A percentile compares a stretch with the other conserved stretches of the same genome.
phyloP scores from a whole-genome alignment of 2,888 invertebrate species.

The Diploptera punctata region DNA sequence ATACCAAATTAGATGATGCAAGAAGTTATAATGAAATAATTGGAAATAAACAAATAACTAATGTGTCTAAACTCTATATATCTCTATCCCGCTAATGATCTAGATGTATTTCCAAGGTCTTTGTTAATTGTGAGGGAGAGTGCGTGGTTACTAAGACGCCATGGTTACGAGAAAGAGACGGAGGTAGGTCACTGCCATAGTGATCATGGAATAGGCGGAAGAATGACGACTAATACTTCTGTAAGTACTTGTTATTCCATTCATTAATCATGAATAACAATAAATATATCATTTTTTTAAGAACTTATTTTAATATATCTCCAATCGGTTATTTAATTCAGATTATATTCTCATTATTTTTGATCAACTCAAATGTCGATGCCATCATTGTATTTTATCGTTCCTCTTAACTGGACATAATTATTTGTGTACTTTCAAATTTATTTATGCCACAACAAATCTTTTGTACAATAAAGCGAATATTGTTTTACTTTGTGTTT shows the following conservation, averaged over 20 bases:
- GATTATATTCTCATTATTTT: no score
- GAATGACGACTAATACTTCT: conserved; percentile 16
- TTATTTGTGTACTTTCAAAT: not conserved
- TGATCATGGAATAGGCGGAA: conserved; percentile 34
- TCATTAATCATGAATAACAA: not conserved
- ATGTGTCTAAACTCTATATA: no score
- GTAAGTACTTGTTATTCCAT: conserved; percentile 8
- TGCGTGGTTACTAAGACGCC: no score
- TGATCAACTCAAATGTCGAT: no score
- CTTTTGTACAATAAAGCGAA: not conserved
- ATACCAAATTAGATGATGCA: no score
- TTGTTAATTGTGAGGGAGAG: no score
- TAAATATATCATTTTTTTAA: not conserved
- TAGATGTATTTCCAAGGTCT: no score
- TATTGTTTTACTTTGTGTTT: not conserved
- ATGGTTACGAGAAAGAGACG: no score
- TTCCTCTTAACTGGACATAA: not conserved
- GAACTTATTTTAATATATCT: not conserved
- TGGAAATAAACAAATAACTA: no score
- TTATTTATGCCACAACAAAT: not conserved
- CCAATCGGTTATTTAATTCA: not conserved
- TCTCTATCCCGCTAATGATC: no score
- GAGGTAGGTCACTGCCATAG: conserved; percentile 20
- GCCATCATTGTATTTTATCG: not conserved
- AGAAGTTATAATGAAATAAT: no score